Base-by-base conservation (phyloP, 1,140 invertebrate genomes). In the Trichogramma pretiosum region DNA sequence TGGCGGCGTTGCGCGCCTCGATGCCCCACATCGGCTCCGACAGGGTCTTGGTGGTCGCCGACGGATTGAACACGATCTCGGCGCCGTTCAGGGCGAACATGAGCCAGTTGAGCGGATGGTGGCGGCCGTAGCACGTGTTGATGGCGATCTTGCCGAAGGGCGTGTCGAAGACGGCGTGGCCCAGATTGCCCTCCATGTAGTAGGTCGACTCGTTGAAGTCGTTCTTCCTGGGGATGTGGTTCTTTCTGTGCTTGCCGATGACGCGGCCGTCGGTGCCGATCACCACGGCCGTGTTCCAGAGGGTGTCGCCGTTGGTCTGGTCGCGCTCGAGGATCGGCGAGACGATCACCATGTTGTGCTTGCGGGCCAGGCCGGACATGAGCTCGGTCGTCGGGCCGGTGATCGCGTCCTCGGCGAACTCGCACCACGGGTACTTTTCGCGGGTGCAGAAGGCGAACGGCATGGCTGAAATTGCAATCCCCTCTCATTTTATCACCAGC, bases 131-230 rank as follows among this genome's bases (percentile, higher is more conserved):
- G 65, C 96, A 99, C 58, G 99, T 96, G 58, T 98, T 98, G 5
- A 99, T 78, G 5, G 86, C 96, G 59, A 99, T 88, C 62, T 80
- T 83, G 4, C 89, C 91, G 77, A 81, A 92, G 55, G 79, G 76
- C 7, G 89, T 92, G 50, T 87, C 75, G 64, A 90, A 99, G 4
- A 99, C 93, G 26, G 88, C 91, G 74, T 98, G 95, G 0, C 94
- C 93, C 13, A 93, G 85, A 45, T 92, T 88, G 2, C 93, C 91
- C 70, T 98, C 93, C 80, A 90, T 84, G 64, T 98, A 99, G 67
- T 99, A 99, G 24, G 92, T 97, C 0, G 94, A 96, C 73, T 99
- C 96, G 70, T 99, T 99, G 63, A 99, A 99, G 70, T 98, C 94
- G 1, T 93, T 95, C 24, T 96, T 87, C 43, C 94, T 73, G 3